Base-by-base conservation (phyloP, 2,888 invertebrate genomes). In the Drosophila differens region DNA sequence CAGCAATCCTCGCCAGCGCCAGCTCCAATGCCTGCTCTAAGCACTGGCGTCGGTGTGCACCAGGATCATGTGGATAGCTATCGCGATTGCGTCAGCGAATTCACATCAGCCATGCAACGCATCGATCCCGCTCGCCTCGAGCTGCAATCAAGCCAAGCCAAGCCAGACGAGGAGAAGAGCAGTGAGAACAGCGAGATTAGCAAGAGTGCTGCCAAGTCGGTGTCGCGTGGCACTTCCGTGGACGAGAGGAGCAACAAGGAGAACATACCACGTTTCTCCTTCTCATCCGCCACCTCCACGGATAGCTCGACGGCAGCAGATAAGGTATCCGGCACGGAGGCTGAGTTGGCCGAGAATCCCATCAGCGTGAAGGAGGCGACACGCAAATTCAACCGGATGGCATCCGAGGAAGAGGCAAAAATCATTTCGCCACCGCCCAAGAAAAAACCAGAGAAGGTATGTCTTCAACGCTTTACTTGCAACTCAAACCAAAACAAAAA, bases 281-380 rank as follows among this genome's bases (percentile, higher is more conserved):
- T 92, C 74, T 91, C 93, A 0, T 92, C 93, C 30, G 88, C 84
- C 4, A 83, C 91, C 4, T 90, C 92, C 0, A 81, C 85, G n/a
- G 90, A 90, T 19, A 91, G 86, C 57, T 78, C 82, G 9, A 63
- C 70, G 44, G 74, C 74, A 4, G 89, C 89, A 0, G 47, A 47
- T 16, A 89, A 91, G 73, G 64, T 60, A 9, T 75, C 68, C 49
- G 69, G 69, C 49, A 35, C 83, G 32, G 82, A 74, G 32, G 39
- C 76, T 2, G 84, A 85, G 6, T 54, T 39, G 1, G 94, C 94
- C 72, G 95, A 95, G 85, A 95, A 95, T 84, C 95, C 96, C 89
- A 95, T 98, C 76, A 98, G 97, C 89, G 98, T 99, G 14, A 98
- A 97, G 92, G 98, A 99, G 93, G 95, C 98, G 73, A 97, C 97